Evolutionary conservation across 2,888 invertebrate genomes (phyloP).

Genomic region (Caradrina clavipalpis): DNA sequence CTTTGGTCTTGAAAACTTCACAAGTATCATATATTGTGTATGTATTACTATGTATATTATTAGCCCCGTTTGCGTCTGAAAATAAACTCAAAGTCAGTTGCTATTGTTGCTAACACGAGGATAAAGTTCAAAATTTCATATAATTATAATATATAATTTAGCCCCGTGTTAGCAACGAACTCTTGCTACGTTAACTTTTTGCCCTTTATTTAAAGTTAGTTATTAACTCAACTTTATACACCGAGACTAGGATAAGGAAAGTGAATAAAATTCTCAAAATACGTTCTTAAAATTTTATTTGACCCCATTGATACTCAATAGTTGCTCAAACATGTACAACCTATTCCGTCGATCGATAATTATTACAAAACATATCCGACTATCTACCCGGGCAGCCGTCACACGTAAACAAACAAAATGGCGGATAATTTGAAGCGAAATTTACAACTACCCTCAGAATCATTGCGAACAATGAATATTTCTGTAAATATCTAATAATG

Average conservation of each 20-base stretch:
- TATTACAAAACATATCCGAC: conserved; percentile 76
- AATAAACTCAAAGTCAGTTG: no score
- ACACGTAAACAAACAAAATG: conserved; percentile 62
- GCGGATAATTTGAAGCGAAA: conserved; percentile 68
- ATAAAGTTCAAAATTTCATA: no score
- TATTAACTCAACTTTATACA: conserved; percentile 34
- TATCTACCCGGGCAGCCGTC: conserved; percentile 76
- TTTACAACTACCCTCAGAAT: conserved; percentile 74
- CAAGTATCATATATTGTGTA: not conserved
- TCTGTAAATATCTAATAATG: conserved; percentile 46
- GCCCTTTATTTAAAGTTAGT: conserved; percentile 19
- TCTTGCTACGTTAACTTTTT: not conserved
- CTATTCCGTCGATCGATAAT: conserved; percentile 79
- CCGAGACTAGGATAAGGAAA: conserved; percentile 32
- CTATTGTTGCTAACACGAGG: no score
- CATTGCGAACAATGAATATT: conserved; percentile 51
- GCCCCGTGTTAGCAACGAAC: not conserved
- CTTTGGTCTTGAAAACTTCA: not conserved
- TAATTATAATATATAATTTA: no score
- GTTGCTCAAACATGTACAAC: conserved; percentile 87
- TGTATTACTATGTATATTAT: no score
- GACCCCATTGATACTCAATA: conserved; percentile 89
- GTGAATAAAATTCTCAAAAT: conserved; percentile 57
- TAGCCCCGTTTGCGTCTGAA: no score
- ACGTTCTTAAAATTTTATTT: conserved; percentile 89